Evolutionary conservation across 1,140 invertebrate genomes (phyloP), one percentile per base, ranked within the genome.

Genomic region (Caerostris extrusa): DNA sequence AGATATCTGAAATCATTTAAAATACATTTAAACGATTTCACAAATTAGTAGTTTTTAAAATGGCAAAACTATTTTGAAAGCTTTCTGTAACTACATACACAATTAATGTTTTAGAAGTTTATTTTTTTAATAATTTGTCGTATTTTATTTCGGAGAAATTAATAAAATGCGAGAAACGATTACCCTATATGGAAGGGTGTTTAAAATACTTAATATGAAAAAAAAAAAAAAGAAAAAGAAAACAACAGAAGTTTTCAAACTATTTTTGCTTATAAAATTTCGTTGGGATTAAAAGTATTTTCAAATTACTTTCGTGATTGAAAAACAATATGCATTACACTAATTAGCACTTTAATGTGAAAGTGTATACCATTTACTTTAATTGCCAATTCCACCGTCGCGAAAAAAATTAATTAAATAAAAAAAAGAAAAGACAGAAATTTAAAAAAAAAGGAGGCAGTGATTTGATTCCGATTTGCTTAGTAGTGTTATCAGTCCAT

Each of bases 281-380:
- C 50, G 3, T 83, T n/a, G 57, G 7, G 71, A 50, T 77, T 77
- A 14, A 77, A 77, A 77, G 53, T 50, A 53, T 71, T 50, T 14
- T 34, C 71, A 50, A 83, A 83, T 57, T 83, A 19, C n/a, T 58
- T 89, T 69, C 19, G n/a, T 81, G n/a, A 82, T 81, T 58, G 56
- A 90, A 83, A 91, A 91, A 81, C 81, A 91, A 61, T 67, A 64
- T 55, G 34, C 69, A 90, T 90, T 90, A 58, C 71, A 17, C 77
- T 91, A 91, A 91, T 91, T 91, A 91, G 83, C 56, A 81, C 19
- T 91, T 55, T 83, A 81, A 82, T 91, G n/a, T 17, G 53, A 64
- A 83, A 82, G 77, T n/a, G 58, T 64, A n/a, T n/a, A 67, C 60
- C 90, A 67, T 91, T 91, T 91, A 91, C 60, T 91, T 91, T 91